These are phyloP conservation scores for Fregetta grallaria DNA, from an alignment of 2,113 vertebrate genomes.

Conservation along the genomic window DNA sequence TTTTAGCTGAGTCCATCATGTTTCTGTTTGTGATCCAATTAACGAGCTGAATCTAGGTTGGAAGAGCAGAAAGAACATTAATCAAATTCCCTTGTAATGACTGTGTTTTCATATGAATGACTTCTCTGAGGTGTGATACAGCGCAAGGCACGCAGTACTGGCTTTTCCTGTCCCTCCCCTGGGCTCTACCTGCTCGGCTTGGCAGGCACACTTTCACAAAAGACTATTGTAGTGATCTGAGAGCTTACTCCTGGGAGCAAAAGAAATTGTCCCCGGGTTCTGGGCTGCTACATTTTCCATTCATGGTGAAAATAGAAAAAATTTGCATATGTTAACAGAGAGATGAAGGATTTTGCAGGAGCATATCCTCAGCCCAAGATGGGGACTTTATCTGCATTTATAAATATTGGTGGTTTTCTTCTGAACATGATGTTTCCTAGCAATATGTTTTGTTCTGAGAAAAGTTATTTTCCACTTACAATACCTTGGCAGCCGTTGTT, in stretches of 20 bases:
- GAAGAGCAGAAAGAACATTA: background rate
- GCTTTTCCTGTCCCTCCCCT: background rate
- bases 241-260: background rate
- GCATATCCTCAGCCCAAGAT: background rate
- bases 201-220: background rate
- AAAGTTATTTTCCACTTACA: slow-evolving; percentile 14
- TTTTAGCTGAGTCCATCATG: background rate
- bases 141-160: background rate
- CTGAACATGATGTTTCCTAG: background rate
- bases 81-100: background rate
- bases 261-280: background rate
- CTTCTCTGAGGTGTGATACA: background rate
- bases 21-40: background rate
- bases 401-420: background rate
- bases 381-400: background rate
- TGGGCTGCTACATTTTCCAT: background rate
- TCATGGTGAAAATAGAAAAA: background rate
- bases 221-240: background rate
- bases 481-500: slow-evolving; percentile 17
- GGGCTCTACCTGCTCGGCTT: background rate
- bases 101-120: background rate
- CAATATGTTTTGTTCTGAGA: background rate
- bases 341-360: background rate
- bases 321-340: background rate
- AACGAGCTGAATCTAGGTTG: background rate